Evolutionary conservation across 2,113 vertebrate genomes (phyloP), one percentile per base, ranked within the genome.

Genomic region (Dipodomys spectabilis): DNA sequence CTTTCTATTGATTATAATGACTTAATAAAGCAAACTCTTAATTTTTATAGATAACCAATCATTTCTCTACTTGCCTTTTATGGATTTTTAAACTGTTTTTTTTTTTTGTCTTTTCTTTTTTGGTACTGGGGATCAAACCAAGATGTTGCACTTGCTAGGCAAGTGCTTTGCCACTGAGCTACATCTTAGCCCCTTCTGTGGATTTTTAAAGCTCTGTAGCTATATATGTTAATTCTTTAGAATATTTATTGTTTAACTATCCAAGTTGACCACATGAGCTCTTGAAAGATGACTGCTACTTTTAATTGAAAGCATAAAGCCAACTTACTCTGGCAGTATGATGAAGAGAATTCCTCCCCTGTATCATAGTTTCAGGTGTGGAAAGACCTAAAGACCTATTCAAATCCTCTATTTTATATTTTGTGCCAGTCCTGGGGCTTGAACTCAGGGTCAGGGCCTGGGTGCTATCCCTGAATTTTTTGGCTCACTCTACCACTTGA

Each of bases 191-290:
- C 53, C 53, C 15, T 18, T 57, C n/a, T 79, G 16, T 92, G 35
- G 39, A 88, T 84, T 88, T 78, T 67, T 80, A 32, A 94, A 75
- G 60, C 20, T 44, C 32, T 68, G 44, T 69, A 49, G 35, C 39
- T 28, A 60, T 45, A 3, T 57, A 73, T 71, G 19, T 90, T 79
- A 67, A 35, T 64, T 30, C 64, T 72, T 92, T 69, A 71, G 80
- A 92, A 89, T 83, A 72, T 12, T n/a, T 83, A 53, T 79, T 83
- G 67, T 83, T 95, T 93, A 91, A 82, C 32, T 57, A 45, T 71
- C n/a, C 8, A 60, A 10, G 74, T 62, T 44, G 44, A 64, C 10
- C 35, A 60, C 6, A 67, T 15, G 85, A 74, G 32, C 28, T 74
- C 81, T 92, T 92, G 74, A 93, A 82, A 60, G 90, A 88, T 28